Percentiles rank a stretch among this genome's conserved stretches.
Evolutionary conservation across 1,140 invertebrate species (phyloP).

Genomic region (Cheumatopsyche charites): DNA sequence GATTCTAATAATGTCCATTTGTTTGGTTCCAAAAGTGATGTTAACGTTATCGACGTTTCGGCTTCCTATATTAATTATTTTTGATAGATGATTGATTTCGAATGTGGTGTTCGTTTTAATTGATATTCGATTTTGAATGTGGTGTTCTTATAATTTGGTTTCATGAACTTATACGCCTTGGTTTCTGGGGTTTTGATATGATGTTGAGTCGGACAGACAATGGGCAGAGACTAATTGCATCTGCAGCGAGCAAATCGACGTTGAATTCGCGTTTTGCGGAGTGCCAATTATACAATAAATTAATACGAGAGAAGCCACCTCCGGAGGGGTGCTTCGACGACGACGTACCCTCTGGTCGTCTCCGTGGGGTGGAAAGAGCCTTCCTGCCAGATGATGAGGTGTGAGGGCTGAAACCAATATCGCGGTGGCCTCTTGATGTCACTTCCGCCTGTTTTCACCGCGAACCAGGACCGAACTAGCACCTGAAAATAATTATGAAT

Average conservation of each 20-base stretch:
- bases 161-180: too few species aligned
- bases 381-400: conserved; percentile 6
- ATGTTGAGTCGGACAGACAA: background rate
- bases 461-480: conserved; percentile 29
- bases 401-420: conserved; percentile 48
- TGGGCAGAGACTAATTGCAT: background rate
- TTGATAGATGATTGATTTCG: too few species aligned
- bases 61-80: too few species aligned
- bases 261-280: conserved; percentile 37
- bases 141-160: too few species aligned
- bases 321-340: conserved; percentile 36
- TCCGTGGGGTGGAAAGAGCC: conserved; percentile 14
- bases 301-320: conserved; percentile 44
- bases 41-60: too few species aligned
- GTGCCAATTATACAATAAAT: conserved; percentile 48
- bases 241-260: background rate
- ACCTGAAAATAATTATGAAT: too few species aligned
- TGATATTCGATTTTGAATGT: too few species aligned
- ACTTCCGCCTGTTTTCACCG: conserved; percentile 48
- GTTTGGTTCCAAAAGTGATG: too few species aligned
- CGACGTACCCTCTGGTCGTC: background rate
- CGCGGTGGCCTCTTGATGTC: conserved; percentile 48
- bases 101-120: too few species aligned
- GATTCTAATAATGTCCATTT: too few species aligned
- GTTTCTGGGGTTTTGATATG: too few species aligned